Percentiles rank a stretch among this genome's conserved stretches.
phyloP scores from a whole-genome alignment of 2,113 vertebrate genomes.

The Lagopus leucura region DNA sequence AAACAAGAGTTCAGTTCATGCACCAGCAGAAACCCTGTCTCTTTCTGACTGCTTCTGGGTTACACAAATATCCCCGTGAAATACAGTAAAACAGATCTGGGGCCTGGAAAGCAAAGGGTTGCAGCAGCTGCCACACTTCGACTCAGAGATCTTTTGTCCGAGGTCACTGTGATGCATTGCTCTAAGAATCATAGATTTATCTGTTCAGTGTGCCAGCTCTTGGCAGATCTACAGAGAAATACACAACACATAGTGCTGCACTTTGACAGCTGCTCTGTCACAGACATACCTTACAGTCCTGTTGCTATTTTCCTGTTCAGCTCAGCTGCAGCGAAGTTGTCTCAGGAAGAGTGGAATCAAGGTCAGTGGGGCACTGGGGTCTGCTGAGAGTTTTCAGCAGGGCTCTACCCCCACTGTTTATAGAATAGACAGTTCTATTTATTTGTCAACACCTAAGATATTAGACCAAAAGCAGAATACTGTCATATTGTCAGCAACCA shows the following conservation, averaged over 20 bases:
- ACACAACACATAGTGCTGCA: background rate
- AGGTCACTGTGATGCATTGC: background rate
- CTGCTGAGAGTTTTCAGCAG: background rate
- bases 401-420: background rate
- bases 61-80: background rate
- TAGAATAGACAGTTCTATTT: background rate
- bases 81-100: background rate
- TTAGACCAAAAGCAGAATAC: background rate
- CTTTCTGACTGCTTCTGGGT: background rate
- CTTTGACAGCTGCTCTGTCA: background rate
- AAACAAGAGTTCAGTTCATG: background rate
- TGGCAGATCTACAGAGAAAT: background rate
- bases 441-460: background rate
- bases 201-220: background rate
- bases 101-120: background rate
- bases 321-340: background rate
- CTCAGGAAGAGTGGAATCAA: background rate
- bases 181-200: background rate
- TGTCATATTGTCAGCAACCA: background rate
- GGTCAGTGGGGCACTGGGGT: background rate
- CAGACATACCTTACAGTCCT: background rate
- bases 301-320: background rate
- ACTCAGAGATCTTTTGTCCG: background rate
- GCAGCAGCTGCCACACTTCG: background rate
- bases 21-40: fast-evolving